Conservation (phyloP, 2,888 invertebrate species). For the Campaea margaritaria region DNA sequence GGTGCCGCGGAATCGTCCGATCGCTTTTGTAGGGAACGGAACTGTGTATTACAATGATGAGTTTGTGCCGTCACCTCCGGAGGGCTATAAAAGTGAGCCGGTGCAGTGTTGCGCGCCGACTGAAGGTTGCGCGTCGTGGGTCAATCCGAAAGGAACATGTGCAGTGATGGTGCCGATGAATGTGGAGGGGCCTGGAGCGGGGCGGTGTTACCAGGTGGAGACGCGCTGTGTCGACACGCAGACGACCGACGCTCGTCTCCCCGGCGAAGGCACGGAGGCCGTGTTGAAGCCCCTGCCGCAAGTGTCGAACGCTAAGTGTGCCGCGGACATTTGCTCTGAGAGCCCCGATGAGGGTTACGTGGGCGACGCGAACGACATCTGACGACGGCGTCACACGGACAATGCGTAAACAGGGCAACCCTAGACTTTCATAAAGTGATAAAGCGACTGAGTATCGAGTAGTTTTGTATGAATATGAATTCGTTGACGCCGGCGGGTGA, state of each 20-base stretch:
- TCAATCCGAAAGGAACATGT: slow-evolving; percentile 81
- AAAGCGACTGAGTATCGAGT: slow-evolving; percentile 82
- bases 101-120: slow-evolving; percentile 77
- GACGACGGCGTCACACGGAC: slow-evolving; percentile 83
- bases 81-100: slow-evolving; percentile 87
- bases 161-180: slow-evolving; percentile 81
- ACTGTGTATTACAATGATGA: slow-evolving; percentile 82
- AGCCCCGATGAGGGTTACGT: slow-evolving; percentile 96
- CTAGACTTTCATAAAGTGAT: slow-evolving; percentile 80
- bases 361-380: slow-evolving; percentile 91
- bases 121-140: slow-evolving; percentile 77
- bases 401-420: slow-evolving; percentile 74
- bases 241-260: slow-evolving; percentile 81
- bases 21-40: slow-evolving; percentile 79
- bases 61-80: slow-evolving; percentile 89
- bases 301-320: slow-evolving; percentile 80
- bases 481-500: slow-evolving; percentile 44
- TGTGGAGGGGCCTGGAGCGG: slow-evolving; percentile 66
- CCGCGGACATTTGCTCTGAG: slow-evolving; percentile 87
- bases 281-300: slow-evolving; percentile 76
- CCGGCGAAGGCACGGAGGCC: slow-evolving; percentile 71
- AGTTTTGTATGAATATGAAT: slow-evolving; percentile 72
- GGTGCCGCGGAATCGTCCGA: slow-evolving; percentile 81
- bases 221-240: slow-evolving; percentile 87
- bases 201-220: slow-evolving; percentile 81